Evolutionary conservation across 2,113 vertebrate genomes (phyloP), one percentile per base, ranked within the genome.

Genomic region (Pavo muticus): DNA sequence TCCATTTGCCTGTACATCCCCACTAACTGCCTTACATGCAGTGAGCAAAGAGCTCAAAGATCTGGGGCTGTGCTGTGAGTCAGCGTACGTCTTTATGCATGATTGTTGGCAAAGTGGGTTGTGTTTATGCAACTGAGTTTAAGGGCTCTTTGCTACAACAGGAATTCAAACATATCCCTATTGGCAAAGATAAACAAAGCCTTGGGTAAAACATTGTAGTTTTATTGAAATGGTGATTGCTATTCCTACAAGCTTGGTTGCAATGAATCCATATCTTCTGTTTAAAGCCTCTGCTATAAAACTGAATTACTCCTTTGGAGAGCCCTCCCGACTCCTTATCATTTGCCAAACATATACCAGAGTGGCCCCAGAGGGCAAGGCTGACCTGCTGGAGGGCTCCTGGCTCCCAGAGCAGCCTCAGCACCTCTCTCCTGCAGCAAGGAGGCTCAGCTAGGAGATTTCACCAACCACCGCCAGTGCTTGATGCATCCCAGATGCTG

Each of bases 31-130:
- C 56, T 30, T 1, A 3, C 18, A 37, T 21, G 30, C 39, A 56
- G n/a, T 2, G 1, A 19, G 30, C 52, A 39, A 19, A 56, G 69
- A 48, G 72, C 60, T 69, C 52, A 39, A 19, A 50, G 69, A 54
- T 56, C 56, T 64, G 39, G 16, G 61, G 30, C 71, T 4, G 3
- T 83, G 72, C 54, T 2, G 0, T 23, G 17, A 37, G 11, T 35
- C 47, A 75, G 19, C 5, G 25, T 42, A 5, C 19, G 12, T n/a
- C 29, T 40, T 50, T 67, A 0, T 35, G 20, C 25, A 19, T 0
- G 1, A 37, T 50, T 32, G 21, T 69, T 76, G 35, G 44, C 40
- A 20, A n/a, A 56, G n/a, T 76, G 30, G 21, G 14, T 37, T 67
- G 59, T 67, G 17, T 64, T 76, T 54, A 12, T 67, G 45, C 37